Conservation (phyloP, 2,888 invertebrate genomes). For the Conops quadrifasciatus region DNA sequence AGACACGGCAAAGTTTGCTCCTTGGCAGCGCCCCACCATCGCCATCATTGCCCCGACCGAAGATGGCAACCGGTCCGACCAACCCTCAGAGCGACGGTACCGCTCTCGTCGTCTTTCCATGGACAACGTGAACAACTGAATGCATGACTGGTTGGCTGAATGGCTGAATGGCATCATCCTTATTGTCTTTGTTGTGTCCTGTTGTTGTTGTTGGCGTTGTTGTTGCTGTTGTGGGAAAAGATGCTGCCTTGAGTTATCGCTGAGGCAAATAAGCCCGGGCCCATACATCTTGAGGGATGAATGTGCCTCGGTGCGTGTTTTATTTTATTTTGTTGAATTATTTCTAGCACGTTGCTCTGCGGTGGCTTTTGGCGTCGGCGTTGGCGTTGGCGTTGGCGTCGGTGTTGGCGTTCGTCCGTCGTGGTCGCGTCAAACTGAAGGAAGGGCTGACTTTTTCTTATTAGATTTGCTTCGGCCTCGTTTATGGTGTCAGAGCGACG, state of each 20-base stretch:
- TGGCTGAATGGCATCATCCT: conserved; percentile 38
- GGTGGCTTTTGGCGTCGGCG: conserved; percentile 16
- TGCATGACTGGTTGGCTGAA: conserved; percentile 38
- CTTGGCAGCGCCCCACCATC: conserved; percentile 22
- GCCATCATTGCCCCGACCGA: conserved; percentile 42
- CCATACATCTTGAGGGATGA: conserved; percentile 64
- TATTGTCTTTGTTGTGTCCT: conserved; percentile 40
- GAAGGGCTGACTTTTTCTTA: conserved; percentile 45
- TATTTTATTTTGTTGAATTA: conserved; percentile 64
- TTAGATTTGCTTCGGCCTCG: conserved; percentile 42
- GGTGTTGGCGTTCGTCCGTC: no score
- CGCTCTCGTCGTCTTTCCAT: no score
- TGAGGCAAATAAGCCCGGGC: conserved; percentile 59
- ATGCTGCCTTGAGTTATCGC: conserved; percentile 56
- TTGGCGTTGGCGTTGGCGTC: no score
- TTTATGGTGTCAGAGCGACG: neutral
- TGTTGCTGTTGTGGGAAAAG: conserved; percentile 28
- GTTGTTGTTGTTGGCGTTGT: conserved; percentile 24
- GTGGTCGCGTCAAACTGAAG: neutral
- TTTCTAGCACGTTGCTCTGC: conserved; percentile 28
- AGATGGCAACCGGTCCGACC: conserved; percentile 6
- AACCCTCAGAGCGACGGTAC: neutral
- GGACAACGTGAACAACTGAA: neutral
- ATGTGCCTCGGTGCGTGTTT: conserved; percentile 64
- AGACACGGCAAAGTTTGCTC: conserved; percentile 20